Base-by-base conservation (phyloP, 2,888 invertebrate genomes). In the Melieria omissa region DNA sequence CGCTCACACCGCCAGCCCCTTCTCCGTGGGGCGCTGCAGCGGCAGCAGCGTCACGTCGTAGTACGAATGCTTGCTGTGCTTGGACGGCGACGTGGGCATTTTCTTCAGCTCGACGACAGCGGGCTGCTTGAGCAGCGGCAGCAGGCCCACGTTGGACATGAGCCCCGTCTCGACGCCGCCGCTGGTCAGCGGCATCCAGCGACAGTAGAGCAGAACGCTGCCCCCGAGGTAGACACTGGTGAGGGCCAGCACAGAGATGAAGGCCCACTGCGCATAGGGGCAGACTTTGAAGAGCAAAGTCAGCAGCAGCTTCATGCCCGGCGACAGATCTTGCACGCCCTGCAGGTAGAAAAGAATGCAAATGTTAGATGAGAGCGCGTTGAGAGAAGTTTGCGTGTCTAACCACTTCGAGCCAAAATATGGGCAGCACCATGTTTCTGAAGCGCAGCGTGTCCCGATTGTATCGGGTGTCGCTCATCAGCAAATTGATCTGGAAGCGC, bases 341-440 rank as follows among this genome's bases (percentile, higher is more conserved):
- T 86, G 74, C 29, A 29, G 1, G 3, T 29, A 29, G n/a, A 77
- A 76, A 73, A 5, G 63, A 9, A 5, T 12, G 8, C 9, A 9
- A 12, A 10, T 10, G 7, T 47, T 60, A 41, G n/a, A 12, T 10
- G 1, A 65, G 0, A 42, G 5, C 12, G 42, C 8, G 12, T 9
- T 62, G n/a, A 46, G 44, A 16, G 1, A 4, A 68, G 0, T 58
- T 14, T 16, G 5, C 45, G 5, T 61, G 68, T 85, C 90, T 89
- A 84, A 92, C 91, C 85, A 94, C 82, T 80, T 93, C 91, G 0
- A 92, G 83, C 93, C 94, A 94, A 68, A 93, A 88, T 12, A 95
- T 82, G 0, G 95, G 95, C 61, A 95, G 64, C 0, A 90, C 89
- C 72, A 91, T 88, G 71, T 91, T 88, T 75, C 92, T 91, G 77